These are phyloP conservation scores for Aphyosemion australe DNA, from an alignment of 2,113 vertebrate species.

Conservation along the genomic window DNA sequence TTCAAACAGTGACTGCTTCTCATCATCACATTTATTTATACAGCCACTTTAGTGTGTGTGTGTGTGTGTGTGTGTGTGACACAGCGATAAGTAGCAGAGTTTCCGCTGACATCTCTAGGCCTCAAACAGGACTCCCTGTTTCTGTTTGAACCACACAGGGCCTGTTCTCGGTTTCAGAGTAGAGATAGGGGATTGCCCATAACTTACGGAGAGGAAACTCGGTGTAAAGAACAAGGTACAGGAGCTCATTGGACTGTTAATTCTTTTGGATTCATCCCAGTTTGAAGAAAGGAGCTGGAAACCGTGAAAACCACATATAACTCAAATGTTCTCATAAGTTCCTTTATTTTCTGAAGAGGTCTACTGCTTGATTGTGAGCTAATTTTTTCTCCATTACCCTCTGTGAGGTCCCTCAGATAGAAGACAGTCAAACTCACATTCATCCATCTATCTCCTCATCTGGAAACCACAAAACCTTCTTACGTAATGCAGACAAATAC, in stretches of 20 bases:
- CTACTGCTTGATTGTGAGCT: too few relatives aligned
- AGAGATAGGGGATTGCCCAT: too few relatives aligned
- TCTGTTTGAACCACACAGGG: background rate
- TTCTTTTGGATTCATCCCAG: too few relatives aligned
- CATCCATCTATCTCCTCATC: conserved; percentile 26
- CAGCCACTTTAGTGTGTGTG: conserved; percentile 5
- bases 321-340: too few relatives aligned
- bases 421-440: conserved; percentile 8
- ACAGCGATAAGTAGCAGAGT: background rate
- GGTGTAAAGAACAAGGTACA: too few relatives aligned
- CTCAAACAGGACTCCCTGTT: background rate
- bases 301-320: too few relatives aligned
- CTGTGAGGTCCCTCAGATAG: conserved; percentile 2
- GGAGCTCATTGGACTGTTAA: too few relatives aligned
- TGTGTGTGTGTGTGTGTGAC: conserved; percentile 5
- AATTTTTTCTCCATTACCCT: conserved; percentile 17
- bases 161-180: too few relatives aligned
- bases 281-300: too few relatives aligned
- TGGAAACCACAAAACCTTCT: conserved; percentile 24
- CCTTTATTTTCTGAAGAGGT: too few relatives aligned
- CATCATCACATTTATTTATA: conserved; percentile 4
- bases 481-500: background rate
- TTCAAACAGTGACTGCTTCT: conserved; percentile 19
- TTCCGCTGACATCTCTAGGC: too few relatives aligned
- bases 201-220: too few relatives aligned